phyloP scores from a whole-genome alignment of 2,797 vertebrate species.

The Ficedula albicollis region DNA sequence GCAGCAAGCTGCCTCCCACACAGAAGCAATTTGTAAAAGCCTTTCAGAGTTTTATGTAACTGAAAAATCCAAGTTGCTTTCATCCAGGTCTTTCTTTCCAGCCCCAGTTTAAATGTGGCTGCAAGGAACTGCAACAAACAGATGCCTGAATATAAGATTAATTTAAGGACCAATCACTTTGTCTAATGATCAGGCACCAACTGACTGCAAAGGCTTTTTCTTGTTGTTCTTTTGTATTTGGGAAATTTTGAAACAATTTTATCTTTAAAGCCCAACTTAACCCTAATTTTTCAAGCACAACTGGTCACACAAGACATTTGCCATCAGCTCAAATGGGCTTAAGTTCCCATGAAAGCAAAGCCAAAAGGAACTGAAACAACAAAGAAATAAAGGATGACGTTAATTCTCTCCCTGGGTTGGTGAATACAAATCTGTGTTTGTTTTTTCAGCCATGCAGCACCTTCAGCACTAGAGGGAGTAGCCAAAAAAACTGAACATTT shows the following conservation, averaged over 20 bases:
- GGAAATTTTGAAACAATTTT: neutral
- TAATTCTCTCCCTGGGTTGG: neutral
- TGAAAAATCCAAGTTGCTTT: constrained; percentile 43
- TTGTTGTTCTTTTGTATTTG: neutral
- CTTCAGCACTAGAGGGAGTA: constrained; percentile 58
- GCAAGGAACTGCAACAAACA: constrained; percentile 17
- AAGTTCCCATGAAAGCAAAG: fast-evolving
- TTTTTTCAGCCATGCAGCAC: neutral
- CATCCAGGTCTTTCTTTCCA: constrained; percentile 48
- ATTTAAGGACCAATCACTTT: neutral
- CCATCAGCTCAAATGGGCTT: neutral
- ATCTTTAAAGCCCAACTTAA: neutral
- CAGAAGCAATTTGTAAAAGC: constrained; percentile 46
- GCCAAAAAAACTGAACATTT: neutral
- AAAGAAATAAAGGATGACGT: neutral
- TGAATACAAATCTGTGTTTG: neutral
- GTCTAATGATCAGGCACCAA: neutral
- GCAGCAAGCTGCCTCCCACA: constrained; percentile 65
- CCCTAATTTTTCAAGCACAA: neutral
- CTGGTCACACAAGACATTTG: neutral
- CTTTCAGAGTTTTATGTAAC: constrained; percentile 68
- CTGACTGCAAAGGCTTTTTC: neutral
- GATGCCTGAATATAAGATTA: neutral
- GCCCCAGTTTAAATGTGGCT: neutral
- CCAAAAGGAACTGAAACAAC: neutral